Percentiles rank a stretch among this genome's conserved stretches.
Conservation (phyloP, 2,113 vertebrate species). For the Athene cunicularia region DNA sequence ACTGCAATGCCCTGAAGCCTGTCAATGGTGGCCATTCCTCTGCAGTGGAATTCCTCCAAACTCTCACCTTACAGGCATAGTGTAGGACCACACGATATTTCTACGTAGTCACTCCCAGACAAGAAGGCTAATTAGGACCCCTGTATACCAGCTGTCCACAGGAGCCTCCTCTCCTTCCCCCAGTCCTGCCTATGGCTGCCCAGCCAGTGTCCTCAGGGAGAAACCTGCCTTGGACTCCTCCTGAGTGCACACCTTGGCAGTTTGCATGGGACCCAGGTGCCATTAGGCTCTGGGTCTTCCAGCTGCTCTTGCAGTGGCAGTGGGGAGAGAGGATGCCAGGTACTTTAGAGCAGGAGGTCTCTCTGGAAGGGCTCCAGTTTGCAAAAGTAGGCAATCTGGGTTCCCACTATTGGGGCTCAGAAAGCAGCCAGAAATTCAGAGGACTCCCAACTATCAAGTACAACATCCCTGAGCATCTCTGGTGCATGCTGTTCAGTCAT, state of each 20-base stretch:
- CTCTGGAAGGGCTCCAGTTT: not conserved
- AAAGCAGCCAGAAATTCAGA: not conserved
- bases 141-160: not conserved
- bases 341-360: not conserved
- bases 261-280: not conserved
- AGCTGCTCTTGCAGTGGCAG: not conserved
- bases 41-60: not conserved
- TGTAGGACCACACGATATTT: not conserved
- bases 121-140: not conserved
- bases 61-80: not conserved
- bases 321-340: not conserved
- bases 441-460: not conserved
- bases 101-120: not conserved
- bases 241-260: not conserved
- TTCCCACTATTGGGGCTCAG: not conserved
- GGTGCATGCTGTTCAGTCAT: not conserved
- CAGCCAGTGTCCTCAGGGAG: accelerated
- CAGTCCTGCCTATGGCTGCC: not conserved
- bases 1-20: not conserved
- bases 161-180: not conserved
- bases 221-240: not conserved
- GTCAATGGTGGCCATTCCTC: not conserved
- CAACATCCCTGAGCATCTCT: not conserved
- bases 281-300: not conserved
- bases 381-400: not conserved